A percentile compares a stretch with the other conserved stretches of the same genome.
phyloP scores from a whole-genome alignment of 2,888 invertebrate genomes.

The Spicauda simplicius region DNA sequence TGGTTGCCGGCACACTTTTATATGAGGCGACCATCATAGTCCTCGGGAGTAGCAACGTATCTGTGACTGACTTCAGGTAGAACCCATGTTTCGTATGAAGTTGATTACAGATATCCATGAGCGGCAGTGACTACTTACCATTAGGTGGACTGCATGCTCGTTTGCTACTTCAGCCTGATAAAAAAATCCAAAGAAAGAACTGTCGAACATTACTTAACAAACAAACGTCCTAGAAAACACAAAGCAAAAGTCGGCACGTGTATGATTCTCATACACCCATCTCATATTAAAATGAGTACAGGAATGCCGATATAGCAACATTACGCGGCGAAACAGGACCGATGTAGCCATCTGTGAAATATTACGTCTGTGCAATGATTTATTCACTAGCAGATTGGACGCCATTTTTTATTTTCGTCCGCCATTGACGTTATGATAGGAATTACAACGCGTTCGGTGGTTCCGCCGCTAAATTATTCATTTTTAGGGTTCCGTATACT shows the following conservation, averaged over 20 bases:
- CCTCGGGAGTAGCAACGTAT: too few relatives aligned
- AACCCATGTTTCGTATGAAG: too few relatives aligned
- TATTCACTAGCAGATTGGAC: slow-evolving; percentile 53
- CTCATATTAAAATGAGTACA: slow-evolving; percentile 11
- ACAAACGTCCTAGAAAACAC: neutral
- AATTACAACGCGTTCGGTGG: slow-evolving; percentile 11
- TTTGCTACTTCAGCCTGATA: too few relatives aligned
- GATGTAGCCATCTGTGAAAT: slow-evolving; percentile 46
- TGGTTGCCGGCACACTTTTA: too few relatives aligned
- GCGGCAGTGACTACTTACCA: too few relatives aligned
- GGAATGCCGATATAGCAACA: slow-evolving; percentile 14
- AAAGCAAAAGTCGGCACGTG: slow-evolving; percentile 1
- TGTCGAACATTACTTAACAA: too few relatives aligned
- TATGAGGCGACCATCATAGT: too few relatives aligned
- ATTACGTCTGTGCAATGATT: slow-evolving; percentile 59
- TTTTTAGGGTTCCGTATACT: neutral
- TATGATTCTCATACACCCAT: slow-evolving; percentile 2
- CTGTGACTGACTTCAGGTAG: too few relatives aligned
- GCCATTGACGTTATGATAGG: slow-evolving; percentile 20
- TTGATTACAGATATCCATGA: too few relatives aligned
- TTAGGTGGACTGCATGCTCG: too few relatives aligned
- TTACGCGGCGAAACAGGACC: neutral
- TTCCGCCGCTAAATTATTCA: slow-evolving; percentile 23
- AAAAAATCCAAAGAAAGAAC: neutral
- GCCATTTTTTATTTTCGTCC: slow-evolving; percentile 40